These are phyloP conservation scores for Leucoraja ocellata DNA, from an alignment of 2,797 vertebrate species.

Conservation along the genomic window DNA sequence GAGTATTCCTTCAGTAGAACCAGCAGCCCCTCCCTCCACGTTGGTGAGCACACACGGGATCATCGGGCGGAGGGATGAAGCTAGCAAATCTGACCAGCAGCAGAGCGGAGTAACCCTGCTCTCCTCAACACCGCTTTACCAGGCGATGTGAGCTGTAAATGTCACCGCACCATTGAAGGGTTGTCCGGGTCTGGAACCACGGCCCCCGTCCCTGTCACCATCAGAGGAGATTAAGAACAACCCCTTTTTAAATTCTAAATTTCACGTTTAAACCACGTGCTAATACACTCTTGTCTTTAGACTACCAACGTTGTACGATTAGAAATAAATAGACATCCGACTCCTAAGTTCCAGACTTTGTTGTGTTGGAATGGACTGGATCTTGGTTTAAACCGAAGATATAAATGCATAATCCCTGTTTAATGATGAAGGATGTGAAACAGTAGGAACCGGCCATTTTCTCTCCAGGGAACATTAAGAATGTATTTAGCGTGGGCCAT, in stretches of 20 bases:
- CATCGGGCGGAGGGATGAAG: not conserved
- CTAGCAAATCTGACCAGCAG: not conserved
- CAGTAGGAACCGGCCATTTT: conserved; percentile 9
- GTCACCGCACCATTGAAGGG: no score
- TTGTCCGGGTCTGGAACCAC: not conserved
- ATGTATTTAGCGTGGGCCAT: not conserved
- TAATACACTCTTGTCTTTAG: not conserved
- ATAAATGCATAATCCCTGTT: not conserved
- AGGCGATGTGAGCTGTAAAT: not conserved
- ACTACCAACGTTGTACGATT: not conserved
- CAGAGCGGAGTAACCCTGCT: no score
- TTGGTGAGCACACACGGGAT: not conserved
- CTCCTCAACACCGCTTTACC: not conserved
- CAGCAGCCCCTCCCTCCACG: not conserved
- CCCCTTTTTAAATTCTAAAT: not conserved
- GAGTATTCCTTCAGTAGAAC: not conserved
- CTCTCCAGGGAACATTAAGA: not conserved
- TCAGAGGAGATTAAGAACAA: not conserved
- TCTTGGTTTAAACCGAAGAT: no score
- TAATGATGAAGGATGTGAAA: not conserved
- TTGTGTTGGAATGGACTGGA: no score
- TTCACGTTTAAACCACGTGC: not conserved
- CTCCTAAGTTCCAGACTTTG: not conserved
- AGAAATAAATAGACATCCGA: not conserved
- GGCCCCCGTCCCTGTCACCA: not conserved